These are phyloP conservation scores for Tetrapedia diversipes DNA, from an alignment of 2,888 invertebrate species.

Conservation along the genomic window DNA sequence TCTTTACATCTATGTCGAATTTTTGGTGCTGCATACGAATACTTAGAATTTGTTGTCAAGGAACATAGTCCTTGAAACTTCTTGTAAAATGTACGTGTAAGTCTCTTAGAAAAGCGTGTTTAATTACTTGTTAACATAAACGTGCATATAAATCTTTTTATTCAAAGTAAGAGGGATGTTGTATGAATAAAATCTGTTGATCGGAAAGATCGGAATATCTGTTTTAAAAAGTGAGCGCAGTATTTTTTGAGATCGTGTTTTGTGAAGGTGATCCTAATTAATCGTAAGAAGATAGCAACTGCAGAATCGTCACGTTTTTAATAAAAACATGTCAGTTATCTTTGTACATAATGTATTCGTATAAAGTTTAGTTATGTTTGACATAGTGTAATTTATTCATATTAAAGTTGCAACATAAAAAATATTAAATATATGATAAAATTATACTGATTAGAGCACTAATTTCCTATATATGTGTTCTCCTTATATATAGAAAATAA, in stretches of 20 bases:
- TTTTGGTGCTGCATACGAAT: constrained; percentile 43
- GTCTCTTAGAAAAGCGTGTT: constrained; percentile 1
- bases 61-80: constrained; percentile 21
- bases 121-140: constrained; percentile 34
- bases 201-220: constrained; percentile 15
- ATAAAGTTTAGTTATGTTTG: constrained; percentile 11
- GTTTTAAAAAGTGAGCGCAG: constrained; percentile 24
- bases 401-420: constrained; percentile 26
- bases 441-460: constrained; percentile 38
- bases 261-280: constrained; percentile 30
- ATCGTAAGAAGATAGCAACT: constrained; percentile 12
- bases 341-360: constrained; percentile 3
- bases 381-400: constrained; percentile 32
- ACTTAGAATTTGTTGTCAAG: constrained; percentile 5
- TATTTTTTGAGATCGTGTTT: constrained; percentile 40
- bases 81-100: constrained; percentile 12
- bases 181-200: constrained; percentile 41
- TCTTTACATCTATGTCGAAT: constrained; percentile 13
- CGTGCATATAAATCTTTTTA: constrained; percentile 51
- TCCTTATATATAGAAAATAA: constrained; percentile 58
- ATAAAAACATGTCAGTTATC: constrained; percentile 14
- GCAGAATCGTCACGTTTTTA: constrained; percentile 8
- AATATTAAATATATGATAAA: constrained; percentile 49
- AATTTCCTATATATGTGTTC: constrained; percentile 52
- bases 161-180: constrained; percentile 12